phyloP scores from a whole-genome alignment of 2,888 invertebrate species.

The Emesis furor region DNA sequence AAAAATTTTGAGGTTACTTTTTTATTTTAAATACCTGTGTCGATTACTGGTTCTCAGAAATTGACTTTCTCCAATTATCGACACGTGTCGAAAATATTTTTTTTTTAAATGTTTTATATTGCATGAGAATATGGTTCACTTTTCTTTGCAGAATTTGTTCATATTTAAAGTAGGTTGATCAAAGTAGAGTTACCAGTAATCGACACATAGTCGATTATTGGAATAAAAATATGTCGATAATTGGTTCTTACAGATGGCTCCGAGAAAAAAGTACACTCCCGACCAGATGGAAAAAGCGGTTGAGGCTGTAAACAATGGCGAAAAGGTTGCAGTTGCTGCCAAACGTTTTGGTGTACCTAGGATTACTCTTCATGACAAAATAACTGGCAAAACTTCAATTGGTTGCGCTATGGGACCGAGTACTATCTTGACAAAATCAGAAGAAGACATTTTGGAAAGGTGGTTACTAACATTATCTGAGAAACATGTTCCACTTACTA shows the following conservation, averaged over 20 bases:
- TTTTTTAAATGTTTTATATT: too few relatives aligned
- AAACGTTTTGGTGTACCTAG: constrained; percentile 54
- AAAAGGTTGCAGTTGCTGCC: constrained; percentile 56
- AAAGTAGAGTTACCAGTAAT: too few relatives aligned
- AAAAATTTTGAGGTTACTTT: too few relatives aligned
- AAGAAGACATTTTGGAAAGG: constrained; percentile 53
- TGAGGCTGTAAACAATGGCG: constrained; percentile 53
- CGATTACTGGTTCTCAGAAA: too few relatives aligned
- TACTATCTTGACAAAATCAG: constrained; percentile 40
- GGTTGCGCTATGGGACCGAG: constrained; percentile 56
- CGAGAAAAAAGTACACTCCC: constrained; percentile 52
- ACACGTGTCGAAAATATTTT: too few relatives aligned
- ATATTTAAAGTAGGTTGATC: too few relatives aligned
- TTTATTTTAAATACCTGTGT: too few relatives aligned
- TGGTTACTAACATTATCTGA: constrained; percentile 60
- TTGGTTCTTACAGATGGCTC: constrained; percentile 50
- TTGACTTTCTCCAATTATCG: too few relatives aligned
- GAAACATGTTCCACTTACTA: constrained; percentile 58
- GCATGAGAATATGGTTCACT: too few relatives aligned
- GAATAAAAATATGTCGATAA: too few relatives aligned
- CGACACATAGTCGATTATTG: too few relatives aligned
- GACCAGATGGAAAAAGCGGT: constrained; percentile 49
- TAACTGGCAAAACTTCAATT: constrained; percentile 55
- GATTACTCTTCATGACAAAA: constrained; percentile 56
- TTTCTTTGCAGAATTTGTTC: too few relatives aligned